phyloP scores from a whole-genome alignment of 2,888 invertebrate genomes.

The Parnassius smintheus region DNA sequence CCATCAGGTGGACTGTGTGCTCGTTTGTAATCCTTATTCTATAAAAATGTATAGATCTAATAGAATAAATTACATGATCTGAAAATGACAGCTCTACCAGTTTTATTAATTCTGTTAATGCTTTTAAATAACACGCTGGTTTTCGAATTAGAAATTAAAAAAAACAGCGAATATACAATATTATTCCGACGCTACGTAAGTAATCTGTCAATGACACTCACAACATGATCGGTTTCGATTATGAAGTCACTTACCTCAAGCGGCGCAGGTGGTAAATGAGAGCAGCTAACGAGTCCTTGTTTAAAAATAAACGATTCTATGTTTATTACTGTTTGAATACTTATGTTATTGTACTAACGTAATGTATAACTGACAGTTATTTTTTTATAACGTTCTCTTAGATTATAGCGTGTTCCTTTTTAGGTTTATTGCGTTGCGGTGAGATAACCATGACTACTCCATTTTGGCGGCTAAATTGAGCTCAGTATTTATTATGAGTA shows the following conservation, averaged over 20 bases:
- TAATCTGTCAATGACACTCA: constrained; percentile 20
- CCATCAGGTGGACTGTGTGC: too few species aligned
- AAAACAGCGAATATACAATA: not conserved
- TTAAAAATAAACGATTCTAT: constrained; percentile 18
- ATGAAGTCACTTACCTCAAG: constrained; percentile 23
- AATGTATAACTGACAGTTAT: too few species aligned
- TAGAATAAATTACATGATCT: too few species aligned
- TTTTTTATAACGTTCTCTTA: too few species aligned
- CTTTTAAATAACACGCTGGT: not conserved
- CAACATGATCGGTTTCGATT: constrained; percentile 6
- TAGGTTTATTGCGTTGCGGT: not conserved
- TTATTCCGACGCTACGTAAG: not conserved
- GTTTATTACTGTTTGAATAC: constrained; percentile 8
- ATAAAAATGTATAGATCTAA: too few species aligned
- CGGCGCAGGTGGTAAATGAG: constrained; percentile 23
- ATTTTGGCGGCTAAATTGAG: constrained; percentile 11
- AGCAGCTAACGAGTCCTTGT: constrained; percentile 18
- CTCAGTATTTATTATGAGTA: constrained; percentile 10
- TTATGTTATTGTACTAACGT: not conserved
- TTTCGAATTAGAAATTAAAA: not conserved
- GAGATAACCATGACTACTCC: not conserved
- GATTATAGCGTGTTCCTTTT: not conserved
- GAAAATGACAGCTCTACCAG: too few species aligned
- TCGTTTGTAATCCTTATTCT: too few species aligned
- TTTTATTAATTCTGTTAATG: not conserved